Evolutionary conservation across 2,113 vertebrate species (phyloP), one percentile per base, ranked within the genome.

Genomic region (Mobula hypostoma): DNA sequence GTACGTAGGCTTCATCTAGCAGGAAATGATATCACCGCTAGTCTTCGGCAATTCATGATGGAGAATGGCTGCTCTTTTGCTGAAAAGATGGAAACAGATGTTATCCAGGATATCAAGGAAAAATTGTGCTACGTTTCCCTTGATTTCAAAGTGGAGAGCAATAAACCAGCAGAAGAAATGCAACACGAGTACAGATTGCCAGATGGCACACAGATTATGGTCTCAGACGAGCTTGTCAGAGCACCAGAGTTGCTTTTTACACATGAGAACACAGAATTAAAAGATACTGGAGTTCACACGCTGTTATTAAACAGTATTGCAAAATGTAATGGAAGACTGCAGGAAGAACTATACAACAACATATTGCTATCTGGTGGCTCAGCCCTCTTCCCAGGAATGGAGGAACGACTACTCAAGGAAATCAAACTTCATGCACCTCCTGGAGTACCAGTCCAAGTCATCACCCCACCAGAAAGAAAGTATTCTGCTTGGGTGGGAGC

Each of bases 401-500:
- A 94, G 63, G 94, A 94, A 27, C 82, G 94, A 4, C 61, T 94
- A n/a, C 58, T 77, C 4, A 87, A 94, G n/a, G 94, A 94, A 40
- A 63, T 94, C 11, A 92, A 83, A 58, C 32, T 78, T 21, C 74
- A 90, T 17, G 58, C 87, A 1, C 87, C 94, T 11, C 70, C 66
- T 17, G 94, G 70, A 9, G 58, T 88, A 3, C 80, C 40, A 36
- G 66, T 94, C n/a, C 94, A 92, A 58, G 32, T 87, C 87, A 78
- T 74, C 12, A 87, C 94, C 66, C 82, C 94, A 17, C 94, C 94
- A 21, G 87, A 94, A 61, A 87, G 94, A 21, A 94, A 94, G 36
- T 94, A 94, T n/a, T 94, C 94, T 63, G 94, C 32, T 15, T 94
- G 94, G 94, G 32, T 83, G n/a, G 94, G 94, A 40, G 94, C 78